Evolutionary conservation across 1,140 invertebrate species (phyloP), one percentile per base, ranked within the genome.

Genomic region (Venustaconcha ellipsiformis): DNA sequence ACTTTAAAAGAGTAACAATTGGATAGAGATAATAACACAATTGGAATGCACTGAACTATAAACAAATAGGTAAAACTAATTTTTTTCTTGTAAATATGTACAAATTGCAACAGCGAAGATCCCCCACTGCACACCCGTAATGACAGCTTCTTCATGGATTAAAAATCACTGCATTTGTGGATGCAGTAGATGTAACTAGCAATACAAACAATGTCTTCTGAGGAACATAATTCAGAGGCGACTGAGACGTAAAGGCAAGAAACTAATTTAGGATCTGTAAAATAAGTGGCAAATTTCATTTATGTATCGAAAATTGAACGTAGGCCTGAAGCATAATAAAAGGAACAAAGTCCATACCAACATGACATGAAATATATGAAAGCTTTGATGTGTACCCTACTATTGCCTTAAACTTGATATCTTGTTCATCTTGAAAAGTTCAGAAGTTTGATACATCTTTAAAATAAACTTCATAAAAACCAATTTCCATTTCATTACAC

Each of bases 241-340:
- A 56, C 57, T 58, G 37, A n/a, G 18, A 14, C 57, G 76, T 72
- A 23, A 73, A 72, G 59, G 72, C 70, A 78, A 65, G 79, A 62
- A n/a, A n/a, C n/a, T 67, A 12, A 63, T 69, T 60, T 0, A 70
- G 56, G 14, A 57, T 57, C 56, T 56, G 58, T 65, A 74, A 62
- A 65, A 78, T 56, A 59, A 68, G 67, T 63, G 59, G 63, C 37
- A 74, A 68, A 74, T 80, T 65, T 75, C 72, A 77, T 59, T 80
- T 75, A 59, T 74, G 74, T 18, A 80, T 14, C 23, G 76, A 65
- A 55, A 64, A 70, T 13, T 20, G 66, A 23, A 59, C 64, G 64
- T 67, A 60, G 78, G 74, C 23, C 71, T 67, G 23, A 17, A 67
- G 37, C 11, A n/a, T n/a, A n/a, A n/a, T 48, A 48, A 6, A 48